Percentiles rank a stretch among this genome's conserved stretches.
phyloP scores from a whole-genome alignment of 2,797 vertebrate genomes.

The Antennarius maculatus region DNA sequence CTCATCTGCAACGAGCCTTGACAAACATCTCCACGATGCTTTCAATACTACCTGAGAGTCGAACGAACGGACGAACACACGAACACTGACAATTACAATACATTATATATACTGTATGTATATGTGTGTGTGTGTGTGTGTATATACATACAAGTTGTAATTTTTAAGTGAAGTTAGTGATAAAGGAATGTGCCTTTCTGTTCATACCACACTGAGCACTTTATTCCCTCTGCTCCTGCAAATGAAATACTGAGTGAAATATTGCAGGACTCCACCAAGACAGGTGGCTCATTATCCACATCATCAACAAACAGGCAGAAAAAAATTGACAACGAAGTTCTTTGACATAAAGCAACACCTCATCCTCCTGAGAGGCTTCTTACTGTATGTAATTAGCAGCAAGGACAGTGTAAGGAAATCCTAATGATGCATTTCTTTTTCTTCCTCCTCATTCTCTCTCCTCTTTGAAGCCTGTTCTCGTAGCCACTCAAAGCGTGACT shows the following conservation, averaged over 20 bases:
- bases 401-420: constrained; percentile 43
- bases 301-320: constrained; percentile 58
- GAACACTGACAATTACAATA: too few species aligned
- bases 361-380: constrained; percentile 62
- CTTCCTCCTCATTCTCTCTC: constrained; percentile 19
- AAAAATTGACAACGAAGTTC: constrained; percentile 52
- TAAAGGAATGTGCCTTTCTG: constrained; percentile 35
- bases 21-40: too few species aligned
- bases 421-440: constrained; percentile 63
- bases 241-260: constrained; percentile 62
- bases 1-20: not conserved
- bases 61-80: too few species aligned
- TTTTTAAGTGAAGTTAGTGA: constrained; percentile 27
- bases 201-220: constrained; percentile 35
- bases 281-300: constrained; percentile 80
- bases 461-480: constrained; percentile 12
- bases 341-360: constrained; percentile 57
- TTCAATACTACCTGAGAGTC: not conserved
- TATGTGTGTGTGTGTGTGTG: too few species aligned
- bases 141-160: not conserved
- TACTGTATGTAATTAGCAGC: constrained; percentile 62
- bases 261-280: constrained; percentile 59
- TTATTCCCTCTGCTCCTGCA: constrained; percentile 41
- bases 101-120: too few species aligned
- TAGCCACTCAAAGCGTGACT: constrained; percentile 11